phyloP scores from a whole-genome alignment of 2,888 invertebrate genomes.

The Thumatha senex region DNA sequence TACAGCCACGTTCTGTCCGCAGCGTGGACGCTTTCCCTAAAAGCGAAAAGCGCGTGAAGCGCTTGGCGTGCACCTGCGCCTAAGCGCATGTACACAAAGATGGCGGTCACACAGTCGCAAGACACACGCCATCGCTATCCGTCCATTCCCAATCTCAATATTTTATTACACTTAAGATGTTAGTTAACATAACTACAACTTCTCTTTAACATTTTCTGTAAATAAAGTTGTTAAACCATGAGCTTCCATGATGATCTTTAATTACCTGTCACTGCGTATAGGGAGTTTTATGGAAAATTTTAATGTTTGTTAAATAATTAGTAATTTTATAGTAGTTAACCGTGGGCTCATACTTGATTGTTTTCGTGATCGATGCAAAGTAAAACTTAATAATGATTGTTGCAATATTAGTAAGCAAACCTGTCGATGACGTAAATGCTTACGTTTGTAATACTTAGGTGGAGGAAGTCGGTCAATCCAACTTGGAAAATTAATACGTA shows the following conservation, averaged over 20 bases:
- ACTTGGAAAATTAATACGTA: constrained; percentile 20
- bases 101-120: constrained; percentile 8
- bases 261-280: constrained; percentile 46
- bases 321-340: constrained; percentile 53
- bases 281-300: constrained; percentile 55
- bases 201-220: constrained; percentile 56
- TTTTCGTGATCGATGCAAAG: constrained; percentile 36
- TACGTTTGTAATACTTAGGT: constrained; percentile 22
- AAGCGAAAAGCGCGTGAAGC: constrained; percentile 87
- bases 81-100: constrained; percentile 52
- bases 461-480: constrained; percentile 29
- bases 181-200: constrained; percentile 36
- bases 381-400: constrained; percentile 29
- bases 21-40: constrained; percentile 81
- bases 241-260: constrained; percentile 55
- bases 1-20: constrained; percentile 89
- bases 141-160: constrained; percentile 50
- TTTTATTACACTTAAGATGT: constrained; percentile 36
- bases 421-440: constrained; percentile 23
- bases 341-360: constrained; percentile 27
- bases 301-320: constrained; percentile 58
- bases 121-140: constrained; percentile 40
- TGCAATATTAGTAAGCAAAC: constrained; percentile 28
- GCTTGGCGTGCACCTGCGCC: constrained; percentile 90
- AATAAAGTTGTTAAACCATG: constrained; percentile 65